These are phyloP conservation scores for Psittacus erithacus DNA, from an alignment of 2,113 vertebrate genomes.

Conservation along the genomic window DNA sequence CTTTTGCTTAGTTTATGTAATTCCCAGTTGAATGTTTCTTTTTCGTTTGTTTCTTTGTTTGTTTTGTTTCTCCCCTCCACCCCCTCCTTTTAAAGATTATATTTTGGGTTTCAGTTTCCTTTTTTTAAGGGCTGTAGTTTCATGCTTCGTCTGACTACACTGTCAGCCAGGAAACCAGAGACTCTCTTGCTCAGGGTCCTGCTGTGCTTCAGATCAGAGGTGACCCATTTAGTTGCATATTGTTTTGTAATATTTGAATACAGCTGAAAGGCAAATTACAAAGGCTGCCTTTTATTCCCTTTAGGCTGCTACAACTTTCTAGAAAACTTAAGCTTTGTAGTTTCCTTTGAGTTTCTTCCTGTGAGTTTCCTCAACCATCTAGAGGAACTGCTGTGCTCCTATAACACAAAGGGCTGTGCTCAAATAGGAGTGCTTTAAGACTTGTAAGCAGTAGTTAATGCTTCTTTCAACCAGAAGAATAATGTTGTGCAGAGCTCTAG, in stretches of 20 bases:
- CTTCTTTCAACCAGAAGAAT: neutral
- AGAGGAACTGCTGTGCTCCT: neutral
- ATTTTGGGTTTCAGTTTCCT: neutral
- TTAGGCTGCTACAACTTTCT: neutral
- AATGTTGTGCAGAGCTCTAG: neutral
- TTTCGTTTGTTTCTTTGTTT: no score
- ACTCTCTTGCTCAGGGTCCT: neutral
- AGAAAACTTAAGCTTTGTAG: neutral
- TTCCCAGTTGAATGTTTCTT: neutral
- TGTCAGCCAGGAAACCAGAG: neutral
- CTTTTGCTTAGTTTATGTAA: neutral
- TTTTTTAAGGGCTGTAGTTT: neutral
- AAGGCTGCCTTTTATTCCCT: neutral
- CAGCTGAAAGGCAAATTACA: neutral
- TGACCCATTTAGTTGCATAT: neutral
- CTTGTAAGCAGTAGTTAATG: neutral
- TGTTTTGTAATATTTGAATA: neutral
- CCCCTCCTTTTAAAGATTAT: neutral
- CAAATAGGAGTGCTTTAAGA: neutral
- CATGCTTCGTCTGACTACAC: neutral
- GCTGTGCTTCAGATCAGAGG: neutral
- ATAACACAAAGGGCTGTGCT: neutral
- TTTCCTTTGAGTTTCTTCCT: neutral
- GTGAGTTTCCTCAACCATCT: neutral
- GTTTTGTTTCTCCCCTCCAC: no score